Conservation (phyloP, 1,140 invertebrate species). For the Cyclina sinensis region DNA sequence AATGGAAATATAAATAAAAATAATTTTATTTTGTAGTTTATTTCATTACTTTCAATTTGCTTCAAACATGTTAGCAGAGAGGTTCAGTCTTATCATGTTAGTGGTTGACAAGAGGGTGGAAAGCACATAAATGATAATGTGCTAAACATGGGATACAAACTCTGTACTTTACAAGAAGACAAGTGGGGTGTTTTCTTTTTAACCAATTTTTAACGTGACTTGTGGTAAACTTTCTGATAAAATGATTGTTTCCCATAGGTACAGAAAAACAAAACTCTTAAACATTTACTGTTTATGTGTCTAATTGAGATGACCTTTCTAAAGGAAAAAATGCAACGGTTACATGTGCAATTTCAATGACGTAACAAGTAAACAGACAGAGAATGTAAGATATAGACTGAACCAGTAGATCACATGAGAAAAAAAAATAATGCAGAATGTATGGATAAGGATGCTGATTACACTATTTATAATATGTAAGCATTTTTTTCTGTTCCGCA, state of each 20-base stretch:
- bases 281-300: not conserved
- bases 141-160: not conserved
- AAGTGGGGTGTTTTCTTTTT: conserved; percentile 24
- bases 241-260: not conserved
- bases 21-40: no score
- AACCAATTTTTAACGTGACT: not conserved
- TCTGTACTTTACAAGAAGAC: not conserved
- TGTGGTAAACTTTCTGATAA: not conserved
- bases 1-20: no score
- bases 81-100: no score
- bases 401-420: no score
- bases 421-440: no score
- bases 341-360: not conserved
- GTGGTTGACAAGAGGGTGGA: no score
- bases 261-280: conserved; percentile 7
- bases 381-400: no score
- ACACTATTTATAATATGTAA: not conserved
- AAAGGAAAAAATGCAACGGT: not conserved
- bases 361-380: no score
- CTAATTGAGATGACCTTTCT: not conserved
- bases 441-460: not conserved
- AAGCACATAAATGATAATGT: no score
- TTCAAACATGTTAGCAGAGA: no score
- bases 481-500: no score
- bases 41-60: no score